phyloP scores from a whole-genome alignment of 2,797 vertebrate species.

The Pelobates cultripes region DNA sequence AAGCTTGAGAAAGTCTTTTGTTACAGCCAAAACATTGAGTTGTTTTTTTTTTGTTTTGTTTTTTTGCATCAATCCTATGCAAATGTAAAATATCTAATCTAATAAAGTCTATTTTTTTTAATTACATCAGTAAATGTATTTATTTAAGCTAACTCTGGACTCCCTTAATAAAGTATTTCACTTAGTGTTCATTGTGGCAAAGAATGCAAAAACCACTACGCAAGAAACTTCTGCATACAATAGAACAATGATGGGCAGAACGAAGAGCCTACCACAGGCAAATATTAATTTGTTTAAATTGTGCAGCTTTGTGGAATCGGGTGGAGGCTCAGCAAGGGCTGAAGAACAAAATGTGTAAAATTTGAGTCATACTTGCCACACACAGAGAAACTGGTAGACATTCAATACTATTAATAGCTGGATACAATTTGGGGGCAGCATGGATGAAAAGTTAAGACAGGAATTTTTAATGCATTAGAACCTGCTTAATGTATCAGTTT shows the following conservation, averaged over 20 bases:
- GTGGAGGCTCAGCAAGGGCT: too few relatives aligned
- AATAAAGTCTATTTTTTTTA: too few relatives aligned
- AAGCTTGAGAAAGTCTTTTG: too few relatives aligned
- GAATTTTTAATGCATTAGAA: conserved; percentile 59
- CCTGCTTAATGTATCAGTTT: conserved; percentile 53
- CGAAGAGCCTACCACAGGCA: too few relatives aligned
- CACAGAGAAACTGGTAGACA: background rate
- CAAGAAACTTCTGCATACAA: background rate
- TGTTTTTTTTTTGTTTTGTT: too few relatives aligned
- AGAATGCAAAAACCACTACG: too few relatives aligned
- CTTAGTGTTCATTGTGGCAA: too few relatives aligned
- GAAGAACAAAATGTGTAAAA: background rate
- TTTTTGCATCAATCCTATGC: too few relatives aligned
- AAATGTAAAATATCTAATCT: too few relatives aligned
- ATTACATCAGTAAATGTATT: background rate
- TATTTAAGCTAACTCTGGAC: background rate
- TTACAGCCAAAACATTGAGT: too few relatives aligned
- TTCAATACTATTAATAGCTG: conserved; percentile 22
- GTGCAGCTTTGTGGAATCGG: too few relatives aligned
- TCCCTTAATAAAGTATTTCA: background rate
- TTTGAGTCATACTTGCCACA: background rate
- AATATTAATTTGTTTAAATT: too few relatives aligned
- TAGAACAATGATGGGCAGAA: background rate
- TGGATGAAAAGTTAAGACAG: conserved; percentile 48
- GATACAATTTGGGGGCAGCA: background rate